Conservation (phyloP, 2,888 invertebrate species). For the Drosophila incognita region DNA sequence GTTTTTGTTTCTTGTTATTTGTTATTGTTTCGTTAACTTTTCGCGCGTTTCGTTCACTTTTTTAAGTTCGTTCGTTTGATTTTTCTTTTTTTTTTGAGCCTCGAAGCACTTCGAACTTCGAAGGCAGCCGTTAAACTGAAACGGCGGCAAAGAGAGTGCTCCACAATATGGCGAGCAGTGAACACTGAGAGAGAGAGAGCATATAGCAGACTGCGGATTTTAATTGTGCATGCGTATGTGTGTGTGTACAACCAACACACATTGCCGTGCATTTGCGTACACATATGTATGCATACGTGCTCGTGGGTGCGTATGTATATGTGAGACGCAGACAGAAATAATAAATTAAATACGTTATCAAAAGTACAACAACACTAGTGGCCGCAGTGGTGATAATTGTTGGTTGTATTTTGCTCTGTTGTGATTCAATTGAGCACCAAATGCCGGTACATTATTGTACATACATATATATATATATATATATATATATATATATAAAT, state of each 20-base stretch:
- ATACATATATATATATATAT: background rate
- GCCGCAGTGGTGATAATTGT: conserved; percentile 22
- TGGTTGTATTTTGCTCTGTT: conserved; percentile 14
- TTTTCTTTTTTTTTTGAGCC: conserved; percentile 31
- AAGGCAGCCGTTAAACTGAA: conserved; percentile 64
- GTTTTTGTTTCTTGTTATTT: background rate
- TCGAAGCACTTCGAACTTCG: conserved; percentile 58
- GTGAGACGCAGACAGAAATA: conserved; percentile 45
- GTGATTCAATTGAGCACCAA: conserved; percentile 40
- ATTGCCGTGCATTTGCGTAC: background rate
- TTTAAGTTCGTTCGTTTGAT: conserved; percentile 45
- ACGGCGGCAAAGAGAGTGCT: conserved; percentile 38
- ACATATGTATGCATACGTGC: background rate
- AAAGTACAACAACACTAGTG: conserved; percentile 37
- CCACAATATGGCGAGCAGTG: conserved; percentile 48
- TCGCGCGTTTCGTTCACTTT: conserved; percentile 48
- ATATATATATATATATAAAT: background rate
- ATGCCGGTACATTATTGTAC: conserved; percentile 12
- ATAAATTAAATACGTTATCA: conserved; percentile 67
- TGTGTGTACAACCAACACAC: conserved; percentile 6
- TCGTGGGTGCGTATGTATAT: conserved; percentile 6
- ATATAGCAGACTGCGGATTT: conserved; percentile 16
- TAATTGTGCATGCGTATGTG: conserved; percentile 4
- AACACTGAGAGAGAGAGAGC: conserved; percentile 20
- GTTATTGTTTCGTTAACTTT: conserved; percentile 32